Conservation (phyloP, 1,140 invertebrate genomes). For the Bombus haemorrhoidalis region DNA sequence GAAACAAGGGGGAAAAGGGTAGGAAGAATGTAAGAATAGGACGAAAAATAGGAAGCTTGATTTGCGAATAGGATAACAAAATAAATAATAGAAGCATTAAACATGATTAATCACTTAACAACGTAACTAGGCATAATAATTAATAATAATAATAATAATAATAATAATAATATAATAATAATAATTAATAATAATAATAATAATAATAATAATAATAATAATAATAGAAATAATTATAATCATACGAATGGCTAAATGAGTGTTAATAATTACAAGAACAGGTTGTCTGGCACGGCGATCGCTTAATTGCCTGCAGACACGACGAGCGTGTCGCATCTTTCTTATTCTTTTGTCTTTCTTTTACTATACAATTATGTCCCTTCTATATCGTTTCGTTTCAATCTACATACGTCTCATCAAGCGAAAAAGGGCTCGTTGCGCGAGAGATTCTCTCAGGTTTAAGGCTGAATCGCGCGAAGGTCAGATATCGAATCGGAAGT, state of each 20-base stretch:
- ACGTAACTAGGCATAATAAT: slow-evolving; percentile 79
- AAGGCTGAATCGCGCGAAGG: slow-evolving; percentile 60
- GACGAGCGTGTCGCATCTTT: slow-evolving; percentile 35
- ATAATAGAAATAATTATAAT: slow-evolving; percentile 66
- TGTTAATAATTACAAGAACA: slow-evolving; percentile 79
- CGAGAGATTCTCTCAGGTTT: slow-evolving; percentile 66
- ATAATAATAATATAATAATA: slow-evolving; percentile 71
- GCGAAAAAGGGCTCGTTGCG: slow-evolving; percentile 39
- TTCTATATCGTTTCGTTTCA: background rate
- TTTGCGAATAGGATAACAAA: slow-evolving; percentile 80
- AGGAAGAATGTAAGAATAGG: slow-evolving; percentile 33
- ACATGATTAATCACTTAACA: slow-evolving; percentile 82
- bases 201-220: slow-evolving; percentile 73
- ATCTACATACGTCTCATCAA: background rate
- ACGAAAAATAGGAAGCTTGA: slow-evolving; percentile 65
- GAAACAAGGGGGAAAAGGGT: slow-evolving; percentile 22
- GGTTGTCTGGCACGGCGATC: slow-evolving; percentile 73
- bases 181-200: slow-evolving; percentile 65
- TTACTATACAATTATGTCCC: slow-evolving; percentile 39
- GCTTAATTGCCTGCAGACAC: slow-evolving; percentile 63
- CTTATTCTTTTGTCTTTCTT: background rate
- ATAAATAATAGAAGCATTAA: slow-evolving; percentile 83
- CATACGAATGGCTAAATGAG: slow-evolving; percentile 73
- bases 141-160: slow-evolving; percentile 74
- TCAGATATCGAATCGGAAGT: slow-evolving; percentile 48